Base-by-base conservation (phyloP, 2,113 vertebrate genomes). In the Equus quagga region DNA sequence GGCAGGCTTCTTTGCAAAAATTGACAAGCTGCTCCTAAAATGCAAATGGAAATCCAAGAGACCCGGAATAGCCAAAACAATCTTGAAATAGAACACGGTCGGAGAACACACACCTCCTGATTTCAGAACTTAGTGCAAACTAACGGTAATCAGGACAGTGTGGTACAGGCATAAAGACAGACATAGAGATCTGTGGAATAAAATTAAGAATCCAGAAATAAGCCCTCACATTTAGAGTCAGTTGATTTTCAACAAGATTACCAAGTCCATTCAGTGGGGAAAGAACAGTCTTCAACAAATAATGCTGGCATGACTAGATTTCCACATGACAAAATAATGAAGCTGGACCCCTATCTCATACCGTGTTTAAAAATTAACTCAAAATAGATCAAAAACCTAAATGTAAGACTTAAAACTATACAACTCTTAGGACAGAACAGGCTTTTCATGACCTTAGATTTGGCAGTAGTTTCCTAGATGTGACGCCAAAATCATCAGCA, bases 81-180 rank as follows among this genome's bases (percentile, higher is more conserved):
- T 82, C 51, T 36, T 70, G 44, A 83, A 62, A 76, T 44, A 83
- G 26, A 78, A 85, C 87, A 90, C 73, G 84, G 49, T 33, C 76
- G 33, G 26, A 93, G 17, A 56, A 86, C n/a, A 86, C 36, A 79
- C 19, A 54, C 26, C 65, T 72, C 26, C 65, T 72, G 21, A 24
- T 91, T 80, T 85, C 36, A 73, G 41, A 90, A 96, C 28, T 90
- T 95, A 83, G 23, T 69, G 31, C 26, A 49, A 94, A 60, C 12
- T 41, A n/a, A 24, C 12, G 21, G 14, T 64, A 73, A 54, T 64
- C 85, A 89, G 69, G 17, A 73, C 44, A 88, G 33, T 54, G 24
- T 81, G 44, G 13, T 81, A 64, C 5, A 44, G 36, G 51, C 51
- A 60, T 88, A 72, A 73, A 58, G 36, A 44, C 24, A 87, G n/a